Base-by-base conservation (phyloP, 2,888 invertebrate genomes). In the Drosophila acutilabella region DNA sequence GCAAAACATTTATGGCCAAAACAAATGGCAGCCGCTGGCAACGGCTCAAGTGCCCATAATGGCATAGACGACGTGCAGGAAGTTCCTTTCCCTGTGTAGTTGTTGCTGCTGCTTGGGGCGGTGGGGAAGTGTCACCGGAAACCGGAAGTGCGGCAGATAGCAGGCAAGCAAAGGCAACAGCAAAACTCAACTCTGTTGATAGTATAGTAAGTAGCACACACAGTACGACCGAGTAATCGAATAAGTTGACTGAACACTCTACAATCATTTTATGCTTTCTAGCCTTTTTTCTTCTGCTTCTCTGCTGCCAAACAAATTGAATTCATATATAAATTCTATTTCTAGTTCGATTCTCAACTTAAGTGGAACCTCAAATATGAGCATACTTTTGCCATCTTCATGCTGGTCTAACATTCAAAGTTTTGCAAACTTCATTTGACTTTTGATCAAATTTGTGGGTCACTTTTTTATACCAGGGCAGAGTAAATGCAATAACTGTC, bases 101-200 rank as follows among this genome's bases (percentile, higher is more conserved):
- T 41, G 58, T 40, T 56, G 54, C 36, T 56, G 54, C 36, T 58
- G 54, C 41, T 50, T 14, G 38, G 20, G 16, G 18, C 18, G 50
- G 38, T 36, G 64, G 61, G 83, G 86, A 85, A 84, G 88, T 84
- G 88, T 84, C 80, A 75, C 83, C 71, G 83, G 88, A 84, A 84
- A 64, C 82, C 74, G 83, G 83, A 84, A 85, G 83, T 84, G 83
- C 83, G 83, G 85, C 88, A 84, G 83, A 84, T 84, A 84, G 77
- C 82, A 88, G 52, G 56, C 68, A 47, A 64, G 81, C 81, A 45
- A 36, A 13, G 30, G 48, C 48, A 48, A 14, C 13, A 36, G 57
- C 45, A 59, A 74, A 87, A 88, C 80, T 85, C 82, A 69, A 62
- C 82, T 71, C 47, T 65, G 59, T 72, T 42, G 66, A 48, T 48